phyloP scores from a whole-genome alignment of 1,140 invertebrate genomes.

The Galendromus occidentalis region DNA sequence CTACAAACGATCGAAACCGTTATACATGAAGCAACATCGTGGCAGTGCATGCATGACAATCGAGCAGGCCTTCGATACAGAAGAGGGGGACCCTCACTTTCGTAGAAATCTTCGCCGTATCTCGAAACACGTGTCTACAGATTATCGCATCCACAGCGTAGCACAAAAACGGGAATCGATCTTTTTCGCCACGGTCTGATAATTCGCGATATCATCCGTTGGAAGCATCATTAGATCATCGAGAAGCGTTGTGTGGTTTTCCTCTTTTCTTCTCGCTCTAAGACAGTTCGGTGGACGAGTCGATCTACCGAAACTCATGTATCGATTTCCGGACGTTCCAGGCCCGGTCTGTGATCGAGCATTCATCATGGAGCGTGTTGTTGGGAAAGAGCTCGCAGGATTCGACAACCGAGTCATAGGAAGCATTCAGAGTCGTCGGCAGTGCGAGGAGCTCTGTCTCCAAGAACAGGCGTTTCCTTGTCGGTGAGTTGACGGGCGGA shows the following conservation, averaged over 20 bases:
- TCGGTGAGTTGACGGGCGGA: conserved; percentile 23
- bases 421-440: conserved; percentile 23
- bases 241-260: no score
- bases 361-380: conserved; percentile 29
- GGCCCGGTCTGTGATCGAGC: conserved; percentile 20
- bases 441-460: conserved; percentile 35
- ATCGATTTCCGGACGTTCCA: neutral
- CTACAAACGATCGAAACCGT: no score
- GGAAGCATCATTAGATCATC: no score
- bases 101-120: conserved; percentile 11
- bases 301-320: neutral
- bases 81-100: no score
- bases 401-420: conserved; percentile 25
- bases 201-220: no score
- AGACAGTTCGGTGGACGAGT: conserved; percentile 23
- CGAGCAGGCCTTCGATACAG: no score
- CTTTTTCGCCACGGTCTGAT: no score
- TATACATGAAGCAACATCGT: no score
- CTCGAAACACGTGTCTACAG: conserved; percentile 14
- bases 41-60: no score
- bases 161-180: no score
- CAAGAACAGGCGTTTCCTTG: conserved; percentile 33
- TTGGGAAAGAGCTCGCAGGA: conserved; percentile 28
- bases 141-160: no score
- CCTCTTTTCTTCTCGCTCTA: neutral